A percentile compares a stretch with the other conserved stretches of the same genome.
phyloP scores from a whole-genome alignment of 1,140 invertebrate genomes.

The Solenopsis invicta region DNA sequence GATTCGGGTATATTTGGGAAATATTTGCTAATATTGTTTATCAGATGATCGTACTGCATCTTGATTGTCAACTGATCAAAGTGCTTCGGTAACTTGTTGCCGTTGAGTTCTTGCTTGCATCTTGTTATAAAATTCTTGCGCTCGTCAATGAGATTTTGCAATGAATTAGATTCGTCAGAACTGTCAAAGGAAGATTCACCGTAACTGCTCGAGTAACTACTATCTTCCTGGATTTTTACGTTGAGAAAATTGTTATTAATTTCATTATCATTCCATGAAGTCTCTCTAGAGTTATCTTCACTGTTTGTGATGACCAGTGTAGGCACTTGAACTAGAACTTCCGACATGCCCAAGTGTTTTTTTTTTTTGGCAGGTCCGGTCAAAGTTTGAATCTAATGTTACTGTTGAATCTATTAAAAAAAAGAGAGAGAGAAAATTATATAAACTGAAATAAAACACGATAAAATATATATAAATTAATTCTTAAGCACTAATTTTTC shows the following conservation, averaged over 20 bases:
- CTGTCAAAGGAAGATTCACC: neutral
- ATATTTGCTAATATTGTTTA: slow-evolving; percentile 5
- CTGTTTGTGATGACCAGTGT: neutral
- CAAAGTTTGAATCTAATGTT: neutral
- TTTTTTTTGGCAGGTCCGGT: neutral
- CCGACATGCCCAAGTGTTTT: neutral
- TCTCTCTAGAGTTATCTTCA: neutral
- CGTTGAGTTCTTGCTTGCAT: slow-evolving; percentile 13
- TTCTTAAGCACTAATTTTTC: neutral
- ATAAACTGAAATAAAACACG: neutral
- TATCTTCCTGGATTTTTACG: neutral
- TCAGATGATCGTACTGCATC: neutral
- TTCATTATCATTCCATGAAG: neutral
- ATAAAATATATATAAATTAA: neutral
- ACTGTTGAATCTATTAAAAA: neutral
- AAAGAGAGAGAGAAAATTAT: neutral
- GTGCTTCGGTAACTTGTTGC: neutral
- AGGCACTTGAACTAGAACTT: neutral
- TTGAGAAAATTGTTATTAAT: neutral
- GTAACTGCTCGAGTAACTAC: neutral
- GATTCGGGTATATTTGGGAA: slow-evolving; percentile 43
- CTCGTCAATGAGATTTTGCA: neutral
- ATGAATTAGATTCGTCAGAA: neutral
- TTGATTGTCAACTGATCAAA: slow-evolving; percentile 16
- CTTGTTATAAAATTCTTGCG: neutral